Conservation (phyloP, 2,113 vertebrate genomes). For the Nibea albiflora region DNA sequence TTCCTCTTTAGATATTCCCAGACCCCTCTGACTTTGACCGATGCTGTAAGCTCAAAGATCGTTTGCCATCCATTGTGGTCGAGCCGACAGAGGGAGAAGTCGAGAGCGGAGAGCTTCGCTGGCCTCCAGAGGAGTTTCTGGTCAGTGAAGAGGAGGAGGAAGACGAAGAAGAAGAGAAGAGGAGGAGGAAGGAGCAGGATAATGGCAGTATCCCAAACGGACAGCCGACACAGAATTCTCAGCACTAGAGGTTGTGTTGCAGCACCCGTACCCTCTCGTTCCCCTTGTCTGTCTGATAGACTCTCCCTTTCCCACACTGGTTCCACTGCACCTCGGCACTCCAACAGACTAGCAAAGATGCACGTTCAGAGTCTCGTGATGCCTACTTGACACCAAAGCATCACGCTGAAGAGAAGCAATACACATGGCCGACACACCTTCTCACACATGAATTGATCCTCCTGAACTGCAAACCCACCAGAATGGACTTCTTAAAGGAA, state of each 20-base stretch:
- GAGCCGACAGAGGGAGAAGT: conserved; percentile 96
- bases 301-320: conserved; percentile 63
- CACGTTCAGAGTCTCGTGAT: conserved; percentile 20
- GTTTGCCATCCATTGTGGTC: conserved; percentile 96
- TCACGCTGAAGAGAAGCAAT: conserved; percentile 57
- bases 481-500: conserved; percentile 26
- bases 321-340: conserved; percentile 59
- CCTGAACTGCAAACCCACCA: conserved; percentile 33
- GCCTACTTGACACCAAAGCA: conserved; percentile 59
- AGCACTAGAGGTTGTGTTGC: conserved; percentile 71
- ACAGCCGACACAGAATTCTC: conserved; percentile 76
- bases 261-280: neutral
- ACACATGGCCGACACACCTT: conserved; percentile 22
- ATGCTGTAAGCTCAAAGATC: conserved; percentile 97
- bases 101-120: conserved; percentile 97
- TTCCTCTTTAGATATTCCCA: conserved; percentile 91
- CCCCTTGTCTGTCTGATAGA: conserved; percentile 9
- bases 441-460: conserved; percentile 16
- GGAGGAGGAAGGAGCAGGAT: conserved; percentile 81
- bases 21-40: conserved; percentile 96
- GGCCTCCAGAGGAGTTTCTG: conserved; percentile 96
- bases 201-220: conserved; percentile 82
- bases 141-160: conserved; percentile 90
- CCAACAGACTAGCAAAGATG: conserved; percentile 47
- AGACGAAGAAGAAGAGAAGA: conserved; percentile 80